A percentile compares a stretch with the other conserved stretches of the same genome.
Conservation (phyloP, 2,888 invertebrate species). For the Minunthozetes semirufus region DNA sequence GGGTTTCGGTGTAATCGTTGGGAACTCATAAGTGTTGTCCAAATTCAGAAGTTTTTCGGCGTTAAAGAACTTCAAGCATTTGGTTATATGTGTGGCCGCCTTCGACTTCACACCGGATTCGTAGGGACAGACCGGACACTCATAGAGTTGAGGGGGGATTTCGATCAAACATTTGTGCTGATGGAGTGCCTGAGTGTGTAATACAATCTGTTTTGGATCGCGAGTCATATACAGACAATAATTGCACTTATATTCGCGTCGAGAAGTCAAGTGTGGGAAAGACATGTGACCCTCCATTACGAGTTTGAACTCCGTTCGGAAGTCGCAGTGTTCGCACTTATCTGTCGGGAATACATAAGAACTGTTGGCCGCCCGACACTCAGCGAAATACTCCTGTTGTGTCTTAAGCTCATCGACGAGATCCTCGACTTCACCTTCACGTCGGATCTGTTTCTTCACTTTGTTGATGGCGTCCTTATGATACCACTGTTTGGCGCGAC, state of each 20-base stretch:
- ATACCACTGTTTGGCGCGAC: conserved; percentile 83
- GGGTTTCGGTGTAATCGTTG: conserved; percentile 80
- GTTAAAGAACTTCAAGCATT: conserved; percentile 81
- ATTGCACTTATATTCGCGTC: conserved; percentile 58
- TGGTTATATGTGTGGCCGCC: conserved; percentile 73
- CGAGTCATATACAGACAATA: conserved; percentile 73
- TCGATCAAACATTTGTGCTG: conserved; percentile 73
- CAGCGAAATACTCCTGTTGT: conserved; percentile 61
- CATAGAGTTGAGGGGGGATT: conserved; percentile 76
- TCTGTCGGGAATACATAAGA: conserved; percentile 65
- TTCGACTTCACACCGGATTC: conserved; percentile 89
- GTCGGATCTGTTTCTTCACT: conserved; percentile 68
- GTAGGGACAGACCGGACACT: conserved; percentile 86
- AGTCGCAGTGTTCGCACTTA: conserved; percentile 80
- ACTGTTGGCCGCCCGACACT: conserved; percentile 75
- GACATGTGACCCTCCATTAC: conserved; percentile 80
- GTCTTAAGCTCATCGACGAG: conserved; percentile 71
- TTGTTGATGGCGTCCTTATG: conserved; percentile 82
- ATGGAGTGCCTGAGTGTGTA: conserved; percentile 86
- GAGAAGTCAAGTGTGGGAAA: conserved; percentile 73
- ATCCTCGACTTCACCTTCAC: conserved; percentile 59
- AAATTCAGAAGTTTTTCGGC: conserved; percentile 69
- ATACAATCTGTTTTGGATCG: conserved; percentile 70
- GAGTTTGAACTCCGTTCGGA: conserved; percentile 75
- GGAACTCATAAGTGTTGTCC: conserved; percentile 60